Evolutionary conservation across 2,888 invertebrate species (phyloP), one percentile per base, ranked within the genome.

Genomic region (Hyppa rectilinea): DNA sequence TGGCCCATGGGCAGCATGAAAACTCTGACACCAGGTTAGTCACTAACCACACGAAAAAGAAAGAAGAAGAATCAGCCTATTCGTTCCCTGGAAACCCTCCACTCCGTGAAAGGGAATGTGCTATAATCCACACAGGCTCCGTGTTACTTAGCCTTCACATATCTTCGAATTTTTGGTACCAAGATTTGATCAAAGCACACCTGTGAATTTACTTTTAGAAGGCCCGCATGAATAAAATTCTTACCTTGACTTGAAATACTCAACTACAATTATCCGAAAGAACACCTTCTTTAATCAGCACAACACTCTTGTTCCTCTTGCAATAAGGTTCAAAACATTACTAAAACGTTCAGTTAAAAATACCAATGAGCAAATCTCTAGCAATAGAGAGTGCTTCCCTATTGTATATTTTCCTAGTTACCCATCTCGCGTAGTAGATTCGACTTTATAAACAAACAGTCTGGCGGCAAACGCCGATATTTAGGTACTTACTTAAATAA

Each of bases 371-470:
- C 59, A 61, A 78, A 78, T 69, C 56, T 64, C 49, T 17, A 58
- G 34, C 58, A 71, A 20, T 43, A 38, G 59, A 43, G 56, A 80
- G 61, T 38, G 58, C 64, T 82, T 72, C 58, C 40, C 29, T 53
- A 78, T 75, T 78, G 82, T 85, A 81, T 82, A 83, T 85, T 83
- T 80, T 81, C 68, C 49, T 43, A 79, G n/a, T n/a, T n/a, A n/a
- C n/a, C 53, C 64, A 65, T 74, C 60, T 61, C 40, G 59, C 40
- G 59, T 70, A 83, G 84, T 83, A 74, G 68, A 82, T 83, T 85
- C 77, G 66, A 74, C 56, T 79, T 55, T 55, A 62, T 83, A 83
- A 83, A 85, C 78, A 85, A 80, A 79, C 73, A 71, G 14, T 63
- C 52, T 34, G 63, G 62, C 68, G 58, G 66, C 61, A 38, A 63